Conservation (phyloP, 2,113 vertebrate genomes). For the Hydrolagus affinis region DNA sequence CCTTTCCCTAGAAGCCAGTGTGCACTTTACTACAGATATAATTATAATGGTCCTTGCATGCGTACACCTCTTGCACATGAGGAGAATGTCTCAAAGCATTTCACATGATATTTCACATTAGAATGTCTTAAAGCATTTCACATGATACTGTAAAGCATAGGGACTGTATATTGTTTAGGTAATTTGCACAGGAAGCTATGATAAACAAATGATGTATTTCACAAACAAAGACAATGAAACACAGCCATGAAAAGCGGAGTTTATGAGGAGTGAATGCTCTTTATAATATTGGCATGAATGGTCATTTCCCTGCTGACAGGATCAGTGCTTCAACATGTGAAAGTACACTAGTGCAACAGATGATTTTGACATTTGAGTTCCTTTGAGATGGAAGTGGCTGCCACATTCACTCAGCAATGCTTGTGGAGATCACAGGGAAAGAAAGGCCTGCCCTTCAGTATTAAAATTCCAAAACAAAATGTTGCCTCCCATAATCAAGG, state of each 20-base stretch:
- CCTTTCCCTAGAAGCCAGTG: too few species aligned
- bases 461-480: neutral
- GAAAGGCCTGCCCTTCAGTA: neutral
- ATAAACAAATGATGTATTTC: too few species aligned
- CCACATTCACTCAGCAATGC: neutral
- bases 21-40: too few species aligned
- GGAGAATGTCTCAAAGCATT: too few species aligned
- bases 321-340: neutral
- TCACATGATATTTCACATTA: too few species aligned
- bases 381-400: neutral
- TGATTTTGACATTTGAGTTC: neutral
- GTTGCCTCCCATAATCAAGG: neutral
- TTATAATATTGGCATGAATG: neutral
- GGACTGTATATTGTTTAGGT: too few species aligned
- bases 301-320: neutral
- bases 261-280: neutral
- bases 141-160: too few species aligned
- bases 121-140: too few species aligned
- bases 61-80: too few species aligned
- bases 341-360: neutral
- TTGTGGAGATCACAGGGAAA: neutral
- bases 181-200: too few species aligned
- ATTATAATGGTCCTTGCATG: too few species aligned
- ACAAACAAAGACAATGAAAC: neutral
- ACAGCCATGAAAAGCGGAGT: neutral